Conservation (phyloP, 2,113 vertebrate genomes). For the Megatriorchis doriae region DNA sequence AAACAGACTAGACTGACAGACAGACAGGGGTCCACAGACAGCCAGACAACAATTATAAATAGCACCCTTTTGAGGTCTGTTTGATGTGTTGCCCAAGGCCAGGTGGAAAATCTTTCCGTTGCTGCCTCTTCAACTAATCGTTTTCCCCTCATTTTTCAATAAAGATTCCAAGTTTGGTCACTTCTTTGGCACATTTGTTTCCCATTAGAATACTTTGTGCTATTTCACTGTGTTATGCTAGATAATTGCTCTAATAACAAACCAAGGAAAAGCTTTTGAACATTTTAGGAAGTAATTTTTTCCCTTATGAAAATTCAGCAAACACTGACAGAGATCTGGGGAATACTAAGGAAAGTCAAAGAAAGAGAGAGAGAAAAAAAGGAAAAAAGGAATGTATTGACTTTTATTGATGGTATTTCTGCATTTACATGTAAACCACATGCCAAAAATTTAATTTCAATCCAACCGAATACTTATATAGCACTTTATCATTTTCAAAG, state of each 20-base stretch:
- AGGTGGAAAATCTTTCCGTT: slow-evolving; percentile 79
- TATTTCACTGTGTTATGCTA: slow-evolving; percentile 79
- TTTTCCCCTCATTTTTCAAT: slow-evolving; percentile 80
- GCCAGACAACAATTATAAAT: slow-evolving; percentile 77
- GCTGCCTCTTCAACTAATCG: slow-evolving; percentile 71
- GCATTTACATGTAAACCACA: not conserved
- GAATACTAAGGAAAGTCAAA: not conserved
- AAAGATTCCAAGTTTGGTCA: slow-evolving; percentile 67
- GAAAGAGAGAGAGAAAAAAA: not conserved
- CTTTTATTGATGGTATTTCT: not conserved
- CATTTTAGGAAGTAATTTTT: slow-evolving; percentile 82
- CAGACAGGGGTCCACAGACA: slow-evolving; percentile 38
- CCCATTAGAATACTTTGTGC: slow-evolving; percentile 77
- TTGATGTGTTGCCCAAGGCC: slow-evolving; percentile 79
- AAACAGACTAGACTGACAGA: slow-evolving; percentile 1
- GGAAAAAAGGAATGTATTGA: not conserved
- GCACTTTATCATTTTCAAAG: slow-evolving; percentile 41
- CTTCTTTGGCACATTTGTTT: slow-evolving; percentile 79
- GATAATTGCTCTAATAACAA: slow-evolving; percentile 87
- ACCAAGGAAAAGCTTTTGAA: slow-evolving; percentile 80
- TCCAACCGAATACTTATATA: slow-evolving; percentile 20
- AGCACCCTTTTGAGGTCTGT: slow-evolving; percentile 68
- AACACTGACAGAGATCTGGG: slow-evolving; percentile 62
- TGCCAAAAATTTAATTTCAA: slow-evolving; percentile 31
- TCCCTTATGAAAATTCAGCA: slow-evolving; percentile 63